Base-by-base conservation (phyloP, 2,797 vertebrate genomes). In the Sylvilagus floridanus region DNA sequence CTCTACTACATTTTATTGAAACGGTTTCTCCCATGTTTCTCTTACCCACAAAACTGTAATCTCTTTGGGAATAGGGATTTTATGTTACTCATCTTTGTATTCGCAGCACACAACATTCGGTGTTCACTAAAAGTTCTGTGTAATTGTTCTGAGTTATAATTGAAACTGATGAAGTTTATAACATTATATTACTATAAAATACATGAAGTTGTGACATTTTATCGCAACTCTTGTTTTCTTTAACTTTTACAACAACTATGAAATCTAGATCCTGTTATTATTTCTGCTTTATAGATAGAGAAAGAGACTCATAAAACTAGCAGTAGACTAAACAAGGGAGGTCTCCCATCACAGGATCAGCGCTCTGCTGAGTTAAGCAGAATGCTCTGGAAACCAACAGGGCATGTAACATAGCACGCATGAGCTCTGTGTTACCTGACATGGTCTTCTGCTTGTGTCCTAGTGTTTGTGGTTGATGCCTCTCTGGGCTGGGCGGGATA, bases 161-260 rank as follows among this genome's bases (percentile, higher is more conserved):
- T 78, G 24, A 65, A 75, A 75, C 52, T 30, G 52, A 63, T 95
- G 35, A 24, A 30, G 63, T 86, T 63, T 76, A 76, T 30, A 57
- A 90, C 79, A 37, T 71, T 78, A 22, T 69, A 47, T 77, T 68
- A 28, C 54, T 63, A 37, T 73, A 9, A 26, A 57, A 50, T 42
- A 50, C 50, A 54, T 69, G n/a, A 62, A 35, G 71, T 85, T 62
- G 22, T 85, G 28, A 37, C 42, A 42, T 32, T 7, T 42, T 47
- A 79, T 89, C 47, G 84, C 21, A 42, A 69, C 52, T 17, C 54
- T 85, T 71, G n/a, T 76, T 87, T 94, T 21, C 60, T 71, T 84
- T 84, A 73, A 72, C 28, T 84, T 81, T 81, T 8, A 75, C 17
- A 78, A 32, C 37, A 81, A 47, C 4, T 35, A 35, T 81, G 28